These are phyloP conservation scores for Idaea dimidiata DNA, from an alignment of 2,888 invertebrate genomes.

Conservation along the genomic window DNA sequence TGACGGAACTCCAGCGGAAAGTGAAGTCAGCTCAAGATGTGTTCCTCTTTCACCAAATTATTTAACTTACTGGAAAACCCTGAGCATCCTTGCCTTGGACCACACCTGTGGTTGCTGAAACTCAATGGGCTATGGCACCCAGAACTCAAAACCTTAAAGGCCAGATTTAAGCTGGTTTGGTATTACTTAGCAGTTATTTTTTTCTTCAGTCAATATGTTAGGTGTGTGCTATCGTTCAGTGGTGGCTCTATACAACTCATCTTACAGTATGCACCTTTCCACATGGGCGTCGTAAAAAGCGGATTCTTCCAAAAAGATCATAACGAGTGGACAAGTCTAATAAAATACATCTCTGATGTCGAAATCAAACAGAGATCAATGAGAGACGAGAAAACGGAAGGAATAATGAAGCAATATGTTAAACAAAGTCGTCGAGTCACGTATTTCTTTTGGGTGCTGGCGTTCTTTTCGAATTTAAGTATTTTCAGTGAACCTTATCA, in stretches of 20 bases:
- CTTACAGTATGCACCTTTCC: conserved; percentile 57
- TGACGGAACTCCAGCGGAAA: conserved; percentile 6
- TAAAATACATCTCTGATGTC: conserved; percentile 46
- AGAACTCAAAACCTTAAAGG: conserved; percentile 25
- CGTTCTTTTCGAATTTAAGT: conserved; percentile 46
- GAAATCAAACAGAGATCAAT: conserved; percentile 42
- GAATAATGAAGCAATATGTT: conserved; percentile 44
- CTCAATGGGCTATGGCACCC: conserved; percentile 52
- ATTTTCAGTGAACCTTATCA: conserved; percentile 56
- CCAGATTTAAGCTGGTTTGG: conserved; percentile 40
- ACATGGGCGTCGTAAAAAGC: conserved; percentile 52
- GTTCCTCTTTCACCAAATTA: conserved; percentile 19
- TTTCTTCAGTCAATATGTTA: conserved; percentile 55
- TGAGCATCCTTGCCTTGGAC: conserved; percentile 51
- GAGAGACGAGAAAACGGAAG: conserved; percentile 27
- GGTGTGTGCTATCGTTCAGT: conserved; percentile 41
- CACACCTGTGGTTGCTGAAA: conserved; percentile 44
- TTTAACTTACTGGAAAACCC: conserved; percentile 43
- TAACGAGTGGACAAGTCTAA: conserved; percentile 45
- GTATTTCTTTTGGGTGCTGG: conserved; percentile 52
- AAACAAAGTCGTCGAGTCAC: conserved; percentile 45
- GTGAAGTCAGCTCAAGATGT: conserved; percentile 18
- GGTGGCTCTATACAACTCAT: conserved; percentile 43
- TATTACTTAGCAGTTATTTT: conserved; percentile 44
- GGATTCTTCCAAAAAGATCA: conserved; percentile 50